A percentile compares a stretch with the other conserved stretches of the same genome.
Evolutionary conservation across 2,797 vertebrate species (phyloP).

Genomic region (Nannoperca australis): DNA sequence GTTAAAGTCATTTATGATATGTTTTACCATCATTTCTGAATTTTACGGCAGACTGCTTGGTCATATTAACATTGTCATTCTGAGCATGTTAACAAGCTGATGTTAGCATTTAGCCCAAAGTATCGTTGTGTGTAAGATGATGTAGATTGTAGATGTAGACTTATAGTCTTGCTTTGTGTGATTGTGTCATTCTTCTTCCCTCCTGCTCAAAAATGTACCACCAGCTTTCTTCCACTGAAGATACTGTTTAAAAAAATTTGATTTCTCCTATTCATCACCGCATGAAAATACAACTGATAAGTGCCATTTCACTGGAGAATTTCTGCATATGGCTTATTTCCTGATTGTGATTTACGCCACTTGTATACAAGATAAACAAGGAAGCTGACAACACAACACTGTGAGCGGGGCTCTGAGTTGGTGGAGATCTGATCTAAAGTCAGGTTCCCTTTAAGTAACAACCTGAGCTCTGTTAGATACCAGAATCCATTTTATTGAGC

Average conservation of each 20-base stretch:
- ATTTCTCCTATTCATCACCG: constrained; percentile 32
- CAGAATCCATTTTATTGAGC: constrained; percentile 51
- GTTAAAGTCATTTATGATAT: background rate
- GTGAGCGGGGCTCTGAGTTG: background rate
- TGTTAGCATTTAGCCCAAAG: constrained; percentile 3
- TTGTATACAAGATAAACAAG: constrained; percentile 41
- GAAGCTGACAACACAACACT: constrained; percentile 19
- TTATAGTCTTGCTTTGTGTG: background rate
- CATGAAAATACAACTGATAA: constrained; percentile 40
- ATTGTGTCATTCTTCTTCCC: background rate
- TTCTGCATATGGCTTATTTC: constrained; percentile 31
- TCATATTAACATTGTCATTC: background rate
- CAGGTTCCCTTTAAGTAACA: constrained; percentile 46
- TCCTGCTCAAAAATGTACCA: constrained; percentile 2
- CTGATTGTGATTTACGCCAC: constrained; percentile 32
- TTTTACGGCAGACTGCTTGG: background rate
- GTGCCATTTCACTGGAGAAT: constrained; percentile 31
- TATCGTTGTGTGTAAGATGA: no score
- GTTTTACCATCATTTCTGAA: background rate
- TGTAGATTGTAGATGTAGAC: no score
- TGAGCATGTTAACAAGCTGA: background rate
- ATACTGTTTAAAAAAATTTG: constrained; percentile 11
- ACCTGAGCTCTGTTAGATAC: constrained; percentile 40
- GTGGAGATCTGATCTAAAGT: constrained; percentile 44
- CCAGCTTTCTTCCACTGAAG: background rate